These are phyloP conservation scores for Nycteola revayana DNA, from an alignment of 2,888 invertebrate species.

Conservation along the genomic window DNA sequence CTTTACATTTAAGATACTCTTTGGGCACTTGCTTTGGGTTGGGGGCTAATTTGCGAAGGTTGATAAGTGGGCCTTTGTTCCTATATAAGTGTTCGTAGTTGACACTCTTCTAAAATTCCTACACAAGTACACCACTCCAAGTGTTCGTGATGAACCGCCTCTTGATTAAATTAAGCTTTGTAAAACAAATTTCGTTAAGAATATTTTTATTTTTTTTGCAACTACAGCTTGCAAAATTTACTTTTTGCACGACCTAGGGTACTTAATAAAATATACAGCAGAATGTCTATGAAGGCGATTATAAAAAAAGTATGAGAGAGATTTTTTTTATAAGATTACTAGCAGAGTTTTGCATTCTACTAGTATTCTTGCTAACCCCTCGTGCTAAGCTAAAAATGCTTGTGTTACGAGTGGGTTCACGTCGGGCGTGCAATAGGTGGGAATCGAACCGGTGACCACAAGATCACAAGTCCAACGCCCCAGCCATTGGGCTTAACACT, in stretches of 20 bases:
- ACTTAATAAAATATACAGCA: neutral
- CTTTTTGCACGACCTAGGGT: neutral
- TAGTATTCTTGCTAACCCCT: too few species aligned
- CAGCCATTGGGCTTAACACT: too few species aligned
- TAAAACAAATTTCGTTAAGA: conserved; percentile 6
- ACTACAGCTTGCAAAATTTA: neutral
- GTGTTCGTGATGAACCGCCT: conserved; percentile 7
- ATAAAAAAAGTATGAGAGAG: too few species aligned
- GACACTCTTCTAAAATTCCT: conserved; percentile 5
- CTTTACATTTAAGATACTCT: conserved; percentile 30
- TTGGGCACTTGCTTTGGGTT: conserved; percentile 24
- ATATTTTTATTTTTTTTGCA: conserved; percentile 2
- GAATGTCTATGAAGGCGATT: neutral
- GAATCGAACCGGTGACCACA: too few species aligned
- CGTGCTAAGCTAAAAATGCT: too few species aligned
- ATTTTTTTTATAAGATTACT: too few species aligned
- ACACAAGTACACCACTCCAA: conserved; percentile 8
- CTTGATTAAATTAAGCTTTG: conserved; percentile 20
- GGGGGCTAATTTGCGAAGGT: conserved; percentile 22
- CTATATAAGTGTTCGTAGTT: neutral
- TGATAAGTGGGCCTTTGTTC: conserved; percentile 27
- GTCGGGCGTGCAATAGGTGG: too few species aligned
- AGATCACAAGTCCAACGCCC: too few species aligned
- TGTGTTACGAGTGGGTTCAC: too few species aligned
- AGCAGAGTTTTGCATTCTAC: too few species aligned